These are phyloP conservation scores for Oceanodroma leucorhoa DNA, from an alignment of 2,797 vertebrate genomes.

Conservation along the genomic window DNA sequence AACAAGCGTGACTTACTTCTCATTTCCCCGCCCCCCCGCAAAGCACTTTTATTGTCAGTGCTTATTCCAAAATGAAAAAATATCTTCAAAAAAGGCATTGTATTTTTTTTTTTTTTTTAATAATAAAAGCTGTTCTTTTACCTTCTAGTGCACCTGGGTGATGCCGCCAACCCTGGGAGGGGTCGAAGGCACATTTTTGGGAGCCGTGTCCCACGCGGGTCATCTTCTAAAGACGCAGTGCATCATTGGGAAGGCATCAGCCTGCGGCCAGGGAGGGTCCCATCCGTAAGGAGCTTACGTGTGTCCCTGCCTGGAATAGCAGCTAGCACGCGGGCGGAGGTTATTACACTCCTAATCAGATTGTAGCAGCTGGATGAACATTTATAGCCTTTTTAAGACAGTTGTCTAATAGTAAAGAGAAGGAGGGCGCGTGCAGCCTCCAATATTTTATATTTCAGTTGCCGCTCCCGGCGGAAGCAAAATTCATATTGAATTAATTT, in stretches of 20 bases:
- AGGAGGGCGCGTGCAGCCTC: not conserved
- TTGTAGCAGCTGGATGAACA: not conserved
- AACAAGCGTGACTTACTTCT: not conserved
- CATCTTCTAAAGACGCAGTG: rapidly evolving
- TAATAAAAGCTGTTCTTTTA: not conserved
- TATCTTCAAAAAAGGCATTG: not conserved
- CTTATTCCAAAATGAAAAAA: not conserved
- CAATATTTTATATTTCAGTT: rapidly evolving
- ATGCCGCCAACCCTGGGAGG: not conserved
- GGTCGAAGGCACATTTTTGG: not conserved
- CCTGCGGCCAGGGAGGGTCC: not conserved
- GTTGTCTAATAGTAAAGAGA: not conserved
- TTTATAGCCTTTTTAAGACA: not conserved
- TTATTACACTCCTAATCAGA: not conserved
- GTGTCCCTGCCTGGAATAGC: not conserved
- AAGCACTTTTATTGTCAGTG: not conserved
- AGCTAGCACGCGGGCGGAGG: not conserved
- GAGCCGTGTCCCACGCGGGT: not conserved
- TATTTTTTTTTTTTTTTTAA: no score
- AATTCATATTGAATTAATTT: not conserved
- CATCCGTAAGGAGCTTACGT: not conserved
- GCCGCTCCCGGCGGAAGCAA: rapidly evolving
- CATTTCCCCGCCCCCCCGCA: not conserved
- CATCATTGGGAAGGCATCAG: not conserved
- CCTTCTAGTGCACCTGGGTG: not conserved